These are phyloP conservation scores for Microvelia longipes DNA, from an alignment of 1,140 invertebrate species.

Conservation along the genomic window DNA sequence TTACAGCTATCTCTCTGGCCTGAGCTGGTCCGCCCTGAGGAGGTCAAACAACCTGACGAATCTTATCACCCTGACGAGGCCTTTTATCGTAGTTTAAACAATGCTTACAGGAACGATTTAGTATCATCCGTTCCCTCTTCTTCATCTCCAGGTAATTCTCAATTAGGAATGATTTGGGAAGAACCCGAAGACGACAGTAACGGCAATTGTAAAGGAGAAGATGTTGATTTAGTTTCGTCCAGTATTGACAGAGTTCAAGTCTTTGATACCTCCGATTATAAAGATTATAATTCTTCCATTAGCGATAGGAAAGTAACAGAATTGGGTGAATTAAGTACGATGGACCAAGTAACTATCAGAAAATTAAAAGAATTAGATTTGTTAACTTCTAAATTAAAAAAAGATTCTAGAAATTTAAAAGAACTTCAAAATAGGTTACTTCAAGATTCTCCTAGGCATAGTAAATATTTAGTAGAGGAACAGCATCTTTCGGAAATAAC, in stretches of 20 bases:
- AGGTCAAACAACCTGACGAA: constrained; percentile 30
- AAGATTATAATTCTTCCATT: constrained; percentile 57
- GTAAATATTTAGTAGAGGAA: constrained; percentile 25
- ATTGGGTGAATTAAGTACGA: constrained; percentile 50
- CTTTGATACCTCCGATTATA: constrained; percentile 61
- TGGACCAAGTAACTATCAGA: constrained; percentile 57
- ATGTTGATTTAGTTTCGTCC: constrained; percentile 25
- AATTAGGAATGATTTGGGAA: constrained; percentile 70
- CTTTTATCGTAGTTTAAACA: constrained; percentile 75
- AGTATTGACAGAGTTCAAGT: constrained; percentile 43
- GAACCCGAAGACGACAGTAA: constrained; percentile 37
- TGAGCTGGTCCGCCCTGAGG: constrained; percentile 21
- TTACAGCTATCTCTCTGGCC: constrained; percentile 22
- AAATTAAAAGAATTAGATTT: constrained; percentile 62
- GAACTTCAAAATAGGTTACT: constrained; percentile 53
- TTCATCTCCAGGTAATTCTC: constrained; percentile 33
- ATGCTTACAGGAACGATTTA: constrained; percentile 65
- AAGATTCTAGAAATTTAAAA: constrained; percentile 60
- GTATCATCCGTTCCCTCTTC: constrained; percentile 41
- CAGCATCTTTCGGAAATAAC: constrained; percentile 29
- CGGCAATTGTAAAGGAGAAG: constrained; percentile 29
- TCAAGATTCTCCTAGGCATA: constrained; percentile 33
- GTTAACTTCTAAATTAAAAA: constrained; percentile 53
- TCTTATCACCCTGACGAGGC: constrained; percentile 55
- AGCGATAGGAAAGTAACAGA: constrained; percentile 62